Evolutionary conservation across 2,113 vertebrate species (phyloP).

Genomic region (Nanger granti): DNA sequence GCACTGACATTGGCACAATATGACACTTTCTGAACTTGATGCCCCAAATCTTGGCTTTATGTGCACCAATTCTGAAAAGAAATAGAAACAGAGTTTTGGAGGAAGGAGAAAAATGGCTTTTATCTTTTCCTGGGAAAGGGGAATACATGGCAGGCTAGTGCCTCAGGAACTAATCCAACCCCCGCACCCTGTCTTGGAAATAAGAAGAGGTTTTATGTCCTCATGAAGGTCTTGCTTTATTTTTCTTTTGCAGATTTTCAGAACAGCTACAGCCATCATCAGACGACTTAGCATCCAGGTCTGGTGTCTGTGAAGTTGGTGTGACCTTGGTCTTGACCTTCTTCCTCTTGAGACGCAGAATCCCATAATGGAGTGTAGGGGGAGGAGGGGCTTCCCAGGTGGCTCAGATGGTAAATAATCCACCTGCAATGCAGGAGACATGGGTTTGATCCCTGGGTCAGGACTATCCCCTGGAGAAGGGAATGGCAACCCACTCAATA

Average conservation of each 20-base stretch:
- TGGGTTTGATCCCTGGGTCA: not conserved
- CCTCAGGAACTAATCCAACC: not conserved
- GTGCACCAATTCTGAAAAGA: not conserved
- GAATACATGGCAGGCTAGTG: not conserved
- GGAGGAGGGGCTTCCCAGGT: not conserved
- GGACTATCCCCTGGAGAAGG: not conserved
- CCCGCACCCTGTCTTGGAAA: not conserved
- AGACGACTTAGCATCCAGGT: fast-evolving
- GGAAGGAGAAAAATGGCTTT: not conserved
- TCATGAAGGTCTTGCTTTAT: not conserved
- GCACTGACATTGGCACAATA: not conserved
- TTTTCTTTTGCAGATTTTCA: not conserved
- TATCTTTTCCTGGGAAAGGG: not conserved
- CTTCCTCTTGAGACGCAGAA: not conserved
- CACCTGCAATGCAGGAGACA: not conserved
- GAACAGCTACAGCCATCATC: not conserved
- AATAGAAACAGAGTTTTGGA: not conserved
- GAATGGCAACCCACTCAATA: not conserved
- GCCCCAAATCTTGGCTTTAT: not conserved
- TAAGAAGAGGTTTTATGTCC: not conserved
- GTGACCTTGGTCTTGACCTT: not conserved
- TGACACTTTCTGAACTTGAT: too few species aligned
- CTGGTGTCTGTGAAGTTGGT: not conserved
- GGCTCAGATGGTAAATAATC: not conserved
- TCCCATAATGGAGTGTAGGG: not conserved